Evolutionary conservation across 2,888 invertebrate genomes (phyloP), one percentile per base, ranked within the genome.

Genomic region (Drosophila tanythrix): DNA sequence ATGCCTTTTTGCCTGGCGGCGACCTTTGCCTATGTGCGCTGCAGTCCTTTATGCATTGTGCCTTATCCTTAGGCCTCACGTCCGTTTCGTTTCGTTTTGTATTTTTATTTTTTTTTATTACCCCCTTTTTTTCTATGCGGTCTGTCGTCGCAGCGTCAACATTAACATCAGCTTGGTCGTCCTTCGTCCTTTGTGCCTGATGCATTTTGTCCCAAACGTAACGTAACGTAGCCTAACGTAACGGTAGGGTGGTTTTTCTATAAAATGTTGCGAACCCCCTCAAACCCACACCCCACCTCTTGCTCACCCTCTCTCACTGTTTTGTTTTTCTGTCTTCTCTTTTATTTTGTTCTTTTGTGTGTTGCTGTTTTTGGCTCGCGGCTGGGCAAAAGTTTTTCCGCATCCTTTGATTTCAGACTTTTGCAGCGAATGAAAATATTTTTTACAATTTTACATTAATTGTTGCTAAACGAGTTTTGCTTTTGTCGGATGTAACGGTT

Each of bases 111-210:
- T 50, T 27, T 62, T 8, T 15, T 63, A 63, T 63, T 79, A 74
- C 50, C 70, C 75, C 65, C 43, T 61, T 43, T 70, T 55, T 33
- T 73, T 66, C 46, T 74, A 56, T 74, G 69, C 50, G 63, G 79
- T 79, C 65, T 78, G 75, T 79, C 74, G 74, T 68, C 79, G 73
- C 64, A 82, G 72, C 74, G 73, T 83, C 83, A 85, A 84, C 80
- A 75, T 46, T 64, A 61, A 58, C 69, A 68, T 60, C 63, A 62
- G 73, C 60, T 27, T 52, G 64, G 35, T 63, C 56, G 67, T 67
- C 64, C 64, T 78, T 67, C 63, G 63, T 74, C 57, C 70, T 69
- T 70, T 71, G 71, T 71, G 65, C 71, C 75, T 75, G 66, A 66
- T 76, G 76, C 76, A 76, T 75, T 76, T 63, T 60, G 40, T 75